These are phyloP conservation scores for Eupristina koningsbergeri DNA, from an alignment of 1,140 invertebrate genomes.

Conservation along the genomic window DNA sequence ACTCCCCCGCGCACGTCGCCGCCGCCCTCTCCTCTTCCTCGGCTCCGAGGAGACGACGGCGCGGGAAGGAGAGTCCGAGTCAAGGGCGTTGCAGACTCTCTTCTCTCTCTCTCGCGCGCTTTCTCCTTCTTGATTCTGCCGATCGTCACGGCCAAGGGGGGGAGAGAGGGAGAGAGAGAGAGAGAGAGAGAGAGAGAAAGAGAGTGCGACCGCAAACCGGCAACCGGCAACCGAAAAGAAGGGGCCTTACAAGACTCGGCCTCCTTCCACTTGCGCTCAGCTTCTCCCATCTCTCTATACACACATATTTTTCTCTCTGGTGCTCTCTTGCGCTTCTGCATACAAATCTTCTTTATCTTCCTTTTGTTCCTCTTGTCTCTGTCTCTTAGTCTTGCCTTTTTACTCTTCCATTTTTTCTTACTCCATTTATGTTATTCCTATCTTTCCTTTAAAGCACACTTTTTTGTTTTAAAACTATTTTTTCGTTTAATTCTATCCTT, in stretches of 20 bases:
- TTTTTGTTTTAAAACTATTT: constrained; percentile 29
- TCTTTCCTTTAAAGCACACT: constrained; percentile 22
- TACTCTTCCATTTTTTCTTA: constrained; percentile 25
- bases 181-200: constrained; percentile 38
- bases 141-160: background rate
- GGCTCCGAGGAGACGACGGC: background rate
- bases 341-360: constrained; percentile 10
- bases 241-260: constrained; percentile 37
- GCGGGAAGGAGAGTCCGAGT: constrained; percentile 59
- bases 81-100: constrained; percentile 70
- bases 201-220: constrained; percentile 11
- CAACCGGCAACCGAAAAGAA: constrained; percentile 48
- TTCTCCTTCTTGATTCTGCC: background rate
- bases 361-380: constrained; percentile 18
- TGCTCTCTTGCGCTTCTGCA: constrained; percentile 3
- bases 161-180: background rate
- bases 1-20: constrained; percentile 63
- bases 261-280: constrained; percentile 22
- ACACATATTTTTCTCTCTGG: background rate
- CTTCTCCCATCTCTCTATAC: background rate
- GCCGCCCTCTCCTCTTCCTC: background rate
- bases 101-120: no score
- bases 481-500: constrained; percentile 13
- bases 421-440: constrained; percentile 5
- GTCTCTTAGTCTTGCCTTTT: constrained; percentile 33